phyloP scores from a whole-genome alignment of 1,140 invertebrate genomes.

The Stegodyphus mimosarum region DNA sequence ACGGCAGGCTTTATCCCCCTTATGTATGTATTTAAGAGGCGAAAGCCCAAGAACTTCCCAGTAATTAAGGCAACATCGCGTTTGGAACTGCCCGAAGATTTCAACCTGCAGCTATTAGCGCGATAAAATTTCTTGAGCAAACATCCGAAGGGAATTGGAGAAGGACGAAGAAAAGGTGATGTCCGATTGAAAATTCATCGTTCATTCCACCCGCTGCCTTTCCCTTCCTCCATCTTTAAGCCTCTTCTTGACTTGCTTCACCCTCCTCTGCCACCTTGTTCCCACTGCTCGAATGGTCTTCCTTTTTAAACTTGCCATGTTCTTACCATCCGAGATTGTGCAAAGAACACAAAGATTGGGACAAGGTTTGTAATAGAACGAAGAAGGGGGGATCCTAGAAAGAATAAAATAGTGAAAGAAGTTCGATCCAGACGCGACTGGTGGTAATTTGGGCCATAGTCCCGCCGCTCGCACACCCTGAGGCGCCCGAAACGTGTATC shows the following conservation, averaged over 20 bases:
- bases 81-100: slow-evolving; percentile 28
- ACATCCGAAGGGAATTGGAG: slow-evolving; percentile 2
- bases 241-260: not conserved
- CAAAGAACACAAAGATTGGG: slow-evolving; percentile 8
- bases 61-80: slow-evolving; percentile 48
- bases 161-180: slow-evolving; percentile 27
- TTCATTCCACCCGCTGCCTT: not conserved
- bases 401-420: not conserved
- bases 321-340: not conserved
- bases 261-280: not conserved
- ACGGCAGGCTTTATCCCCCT: no score
- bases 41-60: slow-evolving; percentile 15
- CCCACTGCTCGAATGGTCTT: not conserved
- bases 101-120: slow-evolving; percentile 32
- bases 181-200: slow-evolving; percentile 16
- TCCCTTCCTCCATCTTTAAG: not conserved
- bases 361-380: not conserved
- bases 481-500: slow-evolving; percentile 51
- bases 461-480: not conserved
- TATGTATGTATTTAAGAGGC: slow-evolving; percentile 39
- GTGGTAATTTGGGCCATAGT: slow-evolving; percentile 44
- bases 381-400: not conserved
- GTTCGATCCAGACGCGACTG: slow-evolving; percentile 26
- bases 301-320: no score
- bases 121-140: slow-evolving; percentile 45